These are phyloP conservation scores for Columba guinea DNA, from an alignment of 2,797 vertebrate genomes.

Conservation along the genomic window DNA sequence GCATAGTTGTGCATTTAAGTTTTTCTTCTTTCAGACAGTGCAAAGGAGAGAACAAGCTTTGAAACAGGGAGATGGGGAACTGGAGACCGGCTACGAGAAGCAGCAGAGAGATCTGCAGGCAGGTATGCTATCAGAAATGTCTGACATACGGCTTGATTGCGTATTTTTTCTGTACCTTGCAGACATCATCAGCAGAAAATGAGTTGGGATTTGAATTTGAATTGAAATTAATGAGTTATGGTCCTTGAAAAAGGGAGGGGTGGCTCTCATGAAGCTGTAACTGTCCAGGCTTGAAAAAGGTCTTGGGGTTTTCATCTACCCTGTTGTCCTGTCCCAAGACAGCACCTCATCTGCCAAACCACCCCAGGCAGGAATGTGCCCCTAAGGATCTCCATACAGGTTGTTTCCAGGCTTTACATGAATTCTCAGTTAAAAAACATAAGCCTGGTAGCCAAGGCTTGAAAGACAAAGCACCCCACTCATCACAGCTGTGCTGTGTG, in stretches of 20 bases:
- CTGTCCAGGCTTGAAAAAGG: background rate
- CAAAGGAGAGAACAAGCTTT: background rate
- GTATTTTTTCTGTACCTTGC: accelerated
- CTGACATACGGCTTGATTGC: accelerated
- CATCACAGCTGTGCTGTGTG: background rate
- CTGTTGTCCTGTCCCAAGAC: no score
- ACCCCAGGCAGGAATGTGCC: accelerated
- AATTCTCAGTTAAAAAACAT: background rate
- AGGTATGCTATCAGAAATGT: background rate
- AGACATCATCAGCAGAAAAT: background rate
- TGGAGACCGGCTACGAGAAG: background rate
- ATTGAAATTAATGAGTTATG: background rate
- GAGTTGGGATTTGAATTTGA: background rate
- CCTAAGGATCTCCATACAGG: background rate
- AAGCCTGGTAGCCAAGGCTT: background rate
- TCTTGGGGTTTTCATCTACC: background rate
- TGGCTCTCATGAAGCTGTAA: background rate
- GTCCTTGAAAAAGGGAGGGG: background rate
- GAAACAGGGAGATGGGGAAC: background rate
- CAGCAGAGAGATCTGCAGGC: background rate
- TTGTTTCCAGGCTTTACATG: background rate
- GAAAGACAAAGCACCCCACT: background rate
- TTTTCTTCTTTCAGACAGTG: background rate
- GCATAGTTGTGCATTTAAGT: background rate
- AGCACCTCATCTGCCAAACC: background rate